Conservation (phyloP, 2,113 vertebrate genomes). For the Tachysurus fulvidraco region DNA sequence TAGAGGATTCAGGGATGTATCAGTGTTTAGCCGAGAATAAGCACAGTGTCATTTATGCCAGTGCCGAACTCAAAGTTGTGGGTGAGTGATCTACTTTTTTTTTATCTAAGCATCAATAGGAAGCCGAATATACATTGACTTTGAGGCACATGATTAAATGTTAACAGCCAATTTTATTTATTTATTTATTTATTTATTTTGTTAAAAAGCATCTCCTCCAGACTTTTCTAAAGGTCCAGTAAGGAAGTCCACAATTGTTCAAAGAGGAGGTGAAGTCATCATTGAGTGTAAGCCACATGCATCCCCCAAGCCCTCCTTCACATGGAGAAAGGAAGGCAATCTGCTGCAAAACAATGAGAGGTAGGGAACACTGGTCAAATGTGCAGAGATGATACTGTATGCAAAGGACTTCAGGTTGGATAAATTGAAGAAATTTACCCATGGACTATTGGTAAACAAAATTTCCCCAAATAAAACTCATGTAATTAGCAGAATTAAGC, state of each 20-base stretch:
- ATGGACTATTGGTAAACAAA: background rate
- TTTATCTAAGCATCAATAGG: constrained; percentile 32
- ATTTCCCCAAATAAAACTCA: background rate
- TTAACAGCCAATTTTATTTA: constrained; percentile 12
- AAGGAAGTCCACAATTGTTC: constrained; percentile 78
- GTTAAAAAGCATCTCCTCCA: constrained; percentile 77
- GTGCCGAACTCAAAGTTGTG: constrained; percentile 84
- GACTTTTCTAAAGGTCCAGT: constrained; percentile 82
- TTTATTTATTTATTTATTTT: constrained; percentile 39
- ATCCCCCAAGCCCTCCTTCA: constrained; percentile 79
- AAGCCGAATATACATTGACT: constrained; percentile 40
- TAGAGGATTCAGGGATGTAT: constrained; percentile 87
- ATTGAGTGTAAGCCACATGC: constrained; percentile 80
- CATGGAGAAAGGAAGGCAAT: constrained; percentile 79
- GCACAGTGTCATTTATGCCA: constrained; percentile 78
- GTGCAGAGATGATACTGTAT: constrained; percentile 5
- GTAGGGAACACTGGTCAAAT: constrained; percentile 64
- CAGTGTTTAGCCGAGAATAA: constrained; percentile 88
- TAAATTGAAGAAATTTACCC: background rate
- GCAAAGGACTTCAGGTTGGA: background rate
- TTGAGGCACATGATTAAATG: background rate
- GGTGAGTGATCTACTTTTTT: constrained; percentile 72
- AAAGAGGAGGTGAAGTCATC: constrained; percentile 78
- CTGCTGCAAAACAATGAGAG: constrained; percentile 73
- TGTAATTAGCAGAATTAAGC: background rate